Conservation (phyloP, 2,888 invertebrate genomes). For the Ophioninae sp. region DNA sequence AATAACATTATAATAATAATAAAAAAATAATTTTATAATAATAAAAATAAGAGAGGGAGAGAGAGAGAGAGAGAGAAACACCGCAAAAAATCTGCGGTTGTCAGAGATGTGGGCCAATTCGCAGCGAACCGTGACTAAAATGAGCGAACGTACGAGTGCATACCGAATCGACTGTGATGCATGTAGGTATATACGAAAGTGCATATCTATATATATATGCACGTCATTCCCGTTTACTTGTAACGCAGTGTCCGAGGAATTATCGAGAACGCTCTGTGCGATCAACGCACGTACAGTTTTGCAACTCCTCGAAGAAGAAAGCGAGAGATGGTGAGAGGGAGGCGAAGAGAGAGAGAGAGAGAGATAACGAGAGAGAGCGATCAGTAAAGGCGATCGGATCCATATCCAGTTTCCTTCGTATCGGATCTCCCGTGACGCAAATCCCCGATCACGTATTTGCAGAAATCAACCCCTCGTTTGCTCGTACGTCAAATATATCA, state of each 20-base stretch:
- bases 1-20: too few relatives aligned
- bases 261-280: slow-evolving; percentile 45
- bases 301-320: slow-evolving; percentile 18
- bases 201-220: not conserved
- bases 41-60: too few relatives aligned
- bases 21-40: too few relatives aligned
- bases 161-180: slow-evolving; percentile 56
- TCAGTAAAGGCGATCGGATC: slow-evolving; percentile 43
- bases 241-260: slow-evolving; percentile 32
- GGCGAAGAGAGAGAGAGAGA: slow-evolving; percentile 26
- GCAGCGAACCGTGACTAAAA: slow-evolving; percentile 51
- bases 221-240: slow-evolving; percentile 30
- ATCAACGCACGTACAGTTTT: slow-evolving; percentile 32
- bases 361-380: slow-evolving; percentile 16
- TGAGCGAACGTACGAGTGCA: slow-evolving; percentile 50
- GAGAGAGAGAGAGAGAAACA: not conserved
- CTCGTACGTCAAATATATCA: not conserved
- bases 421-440: slow-evolving; percentile 30
- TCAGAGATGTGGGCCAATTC: slow-evolving; percentile 47
- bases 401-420: slow-evolving; percentile 49
- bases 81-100: slow-evolving; percentile 26
- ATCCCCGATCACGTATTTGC: slow-evolving; percentile 37
- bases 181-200: slow-evolving; percentile 8
- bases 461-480: slow-evolving; percentile 15
- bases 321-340: slow-evolving; percentile 10